Base-by-base conservation (phyloP, 2,888 invertebrate genomes). In the Nymphalis c-album region DNA sequence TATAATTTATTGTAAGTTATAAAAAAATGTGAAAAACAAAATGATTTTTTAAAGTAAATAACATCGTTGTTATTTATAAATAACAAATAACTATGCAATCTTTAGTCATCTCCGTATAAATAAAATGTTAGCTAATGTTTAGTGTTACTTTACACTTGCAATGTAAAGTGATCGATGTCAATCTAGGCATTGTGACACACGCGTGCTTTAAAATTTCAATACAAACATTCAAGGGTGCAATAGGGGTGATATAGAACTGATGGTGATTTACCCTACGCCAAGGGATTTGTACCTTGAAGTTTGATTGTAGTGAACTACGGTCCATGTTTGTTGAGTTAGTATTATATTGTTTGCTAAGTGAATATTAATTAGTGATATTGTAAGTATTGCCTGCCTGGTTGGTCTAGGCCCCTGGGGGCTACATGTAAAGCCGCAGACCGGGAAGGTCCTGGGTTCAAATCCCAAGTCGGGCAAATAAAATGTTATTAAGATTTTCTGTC, bases 201-300 rank as follows among this genome's bases (percentile, higher is more conserved):
- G 74, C 68, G 60, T 60, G 68, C 75, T 77, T 72, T 69, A 79
- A 81, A 82, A 83, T 83, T 83, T 84, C 80, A 85, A 83, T 82
- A 79, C 78, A 75, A 73, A 64, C 76, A 75, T 76, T 78, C 78
- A 79, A 80, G 77, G 78, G 75, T 67, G 69, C 61, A 65, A 70
- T 67, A 64, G 67, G 70, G 70, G 53, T 26, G 31, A 55, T 31
- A 55, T 55, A 55, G 31, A 70, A 75, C 72, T 62, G 67, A 66
- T 53, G 63, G 67, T 61, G 78, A 78, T 75, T 76, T 75, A 76
- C 76, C 70, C 73, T 69, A 71, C 74, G 77, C 69, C 78, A 55
- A 68, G 72, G 84, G 84, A 82, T 75, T 76, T 75, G 77, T 80
- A 76, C 74, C 73, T 77, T 73, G 69, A 75, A 77, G 75, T 75